These are phyloP conservation scores for Neodon shergylaensis DNA, from an alignment of 2,113 vertebrate species.

Conservation along the genomic window DNA sequence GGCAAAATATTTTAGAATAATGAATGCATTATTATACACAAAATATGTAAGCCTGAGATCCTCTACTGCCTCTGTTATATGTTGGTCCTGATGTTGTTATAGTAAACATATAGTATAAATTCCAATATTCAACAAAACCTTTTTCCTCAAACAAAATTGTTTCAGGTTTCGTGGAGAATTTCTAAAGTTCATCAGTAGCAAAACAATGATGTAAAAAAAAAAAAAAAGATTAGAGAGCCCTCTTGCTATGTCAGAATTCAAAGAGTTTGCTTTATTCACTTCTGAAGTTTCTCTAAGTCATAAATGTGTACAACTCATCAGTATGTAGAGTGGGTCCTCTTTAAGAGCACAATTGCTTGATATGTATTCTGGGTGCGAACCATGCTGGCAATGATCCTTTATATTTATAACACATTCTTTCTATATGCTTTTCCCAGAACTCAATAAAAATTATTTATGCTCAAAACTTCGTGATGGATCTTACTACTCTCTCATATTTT, in stretches of 20 bases:
- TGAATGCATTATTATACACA: background rate
- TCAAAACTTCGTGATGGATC: slow-evolving; percentile 50
- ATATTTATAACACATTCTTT: slow-evolving; percentile 47
- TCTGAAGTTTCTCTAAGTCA: background rate
- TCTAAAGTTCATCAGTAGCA: slow-evolving; percentile 44
- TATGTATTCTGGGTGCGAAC: background rate
- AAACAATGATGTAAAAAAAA: background rate
- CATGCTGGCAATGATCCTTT: background rate
- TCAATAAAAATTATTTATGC: slow-evolving; percentile 69
- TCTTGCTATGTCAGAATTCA: background rate
- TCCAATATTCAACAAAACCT: background rate
- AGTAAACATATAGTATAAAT: slow-evolving; percentile 3
- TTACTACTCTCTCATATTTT: slow-evolving; percentile 46
- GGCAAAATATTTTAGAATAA: background rate
- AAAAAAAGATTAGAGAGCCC: background rate
- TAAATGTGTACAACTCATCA: background rate
- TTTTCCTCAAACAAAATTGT: slow-evolving; percentile 58
- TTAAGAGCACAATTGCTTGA: slow-evolving; percentile 7
- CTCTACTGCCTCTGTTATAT: background rate
- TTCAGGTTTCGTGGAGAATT: slow-evolving; percentile 29
- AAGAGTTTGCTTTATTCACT: background rate
- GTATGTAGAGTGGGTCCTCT: background rate
- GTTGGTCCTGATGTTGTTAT: background rate
- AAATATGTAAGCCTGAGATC: background rate
- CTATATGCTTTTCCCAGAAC: slow-evolving; percentile 42